These are phyloP conservation scores for Gryon sp. DNA, from an alignment of 1,140 invertebrate genomes.

Conservation along the genomic window DNA sequence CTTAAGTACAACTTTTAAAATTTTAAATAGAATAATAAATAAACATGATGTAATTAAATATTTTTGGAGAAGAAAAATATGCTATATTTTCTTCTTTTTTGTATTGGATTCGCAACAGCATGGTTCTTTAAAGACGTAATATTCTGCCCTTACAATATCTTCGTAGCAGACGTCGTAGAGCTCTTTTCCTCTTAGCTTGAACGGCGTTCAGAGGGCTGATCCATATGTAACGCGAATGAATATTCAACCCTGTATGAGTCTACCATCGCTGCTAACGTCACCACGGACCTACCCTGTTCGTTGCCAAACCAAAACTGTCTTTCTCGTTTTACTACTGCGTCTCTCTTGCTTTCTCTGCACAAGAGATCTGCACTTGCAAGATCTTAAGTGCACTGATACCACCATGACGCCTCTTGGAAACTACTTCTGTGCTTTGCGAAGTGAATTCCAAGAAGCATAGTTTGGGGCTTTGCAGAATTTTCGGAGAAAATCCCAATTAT, in stretches of 20 bases:
- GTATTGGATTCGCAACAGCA: slow-evolving; percentile 3
- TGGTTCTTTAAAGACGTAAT: slow-evolving; percentile 39
- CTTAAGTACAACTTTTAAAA: no score
- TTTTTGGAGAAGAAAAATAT: no score
- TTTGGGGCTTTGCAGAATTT: slow-evolving; percentile 32
- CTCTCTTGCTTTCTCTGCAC: slow-evolving; percentile 20
- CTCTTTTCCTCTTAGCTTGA: slow-evolving; percentile 65
- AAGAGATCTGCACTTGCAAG: slow-evolving; percentile 48
- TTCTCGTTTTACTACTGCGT: slow-evolving; percentile 13
- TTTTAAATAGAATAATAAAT: not conserved
- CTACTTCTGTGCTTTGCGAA: slow-evolving; percentile 45
- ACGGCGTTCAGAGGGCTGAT: slow-evolving; percentile 73
- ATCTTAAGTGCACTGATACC: slow-evolving; percentile 62
- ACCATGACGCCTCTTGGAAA: slow-evolving; percentile 35
- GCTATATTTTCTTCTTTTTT: no score
- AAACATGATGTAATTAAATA: no score
- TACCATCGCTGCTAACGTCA: slow-evolving; percentile 35
- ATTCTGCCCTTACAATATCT: slow-evolving; percentile 36
- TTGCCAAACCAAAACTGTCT: slow-evolving; percentile 59
- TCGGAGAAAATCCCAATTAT: slow-evolving; percentile 32
- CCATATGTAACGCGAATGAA: slow-evolving; percentile 80
- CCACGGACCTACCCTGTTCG: slow-evolving; percentile 43
- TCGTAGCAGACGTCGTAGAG: slow-evolving; percentile 20
- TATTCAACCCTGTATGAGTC: slow-evolving; percentile 74
- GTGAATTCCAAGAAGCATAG: slow-evolving; percentile 33